Evolutionary conservation across 92 coral and sea anemone genomes (phyloP).

Genomic region (Actinostola sp.): DNA sequence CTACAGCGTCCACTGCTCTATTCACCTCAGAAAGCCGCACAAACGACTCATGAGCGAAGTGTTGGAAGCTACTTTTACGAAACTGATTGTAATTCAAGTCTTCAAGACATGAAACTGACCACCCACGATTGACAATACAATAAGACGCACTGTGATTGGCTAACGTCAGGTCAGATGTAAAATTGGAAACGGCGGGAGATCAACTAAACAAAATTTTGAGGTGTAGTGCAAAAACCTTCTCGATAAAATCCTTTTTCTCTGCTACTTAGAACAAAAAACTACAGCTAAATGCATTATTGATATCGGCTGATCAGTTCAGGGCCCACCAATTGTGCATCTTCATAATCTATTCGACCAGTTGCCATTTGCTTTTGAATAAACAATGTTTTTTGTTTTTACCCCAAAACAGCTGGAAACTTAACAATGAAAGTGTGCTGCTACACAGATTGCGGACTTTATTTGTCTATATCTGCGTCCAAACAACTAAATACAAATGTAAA

Average conservation of each 20-base stretch:
- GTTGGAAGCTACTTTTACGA: slow-evolving; percentile 34
- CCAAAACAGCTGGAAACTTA: slow-evolving; percentile 11
- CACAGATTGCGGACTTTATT: background rate
- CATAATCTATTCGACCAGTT: too few relatives aligned
- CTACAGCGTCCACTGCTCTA: too few relatives aligned
- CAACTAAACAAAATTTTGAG: slow-evolving; percentile 56
- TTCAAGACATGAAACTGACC: slow-evolving; percentile 81
- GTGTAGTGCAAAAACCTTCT: background rate
- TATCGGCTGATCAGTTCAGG: slow-evolving; percentile 7
- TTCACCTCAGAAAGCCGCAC: slow-evolving; percentile 51
- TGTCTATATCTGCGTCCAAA: background rate
- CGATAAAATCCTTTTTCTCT: slow-evolving; percentile 12
- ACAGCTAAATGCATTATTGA: slow-evolving; percentile 11
- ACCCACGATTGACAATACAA: slow-evolving; percentile 75
- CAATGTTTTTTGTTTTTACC: background rate
- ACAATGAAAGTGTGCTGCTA: background rate
- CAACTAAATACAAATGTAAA: background rate
- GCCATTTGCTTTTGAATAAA: background rate
- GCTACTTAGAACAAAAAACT: background rate
- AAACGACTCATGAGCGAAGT: slow-evolving; percentile 47
- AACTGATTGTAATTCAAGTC: slow-evolving; percentile 70
- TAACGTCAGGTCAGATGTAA: slow-evolving; percentile 55
- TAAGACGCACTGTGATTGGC: slow-evolving; percentile 62
- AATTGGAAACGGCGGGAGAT: slow-evolving; percentile 68
- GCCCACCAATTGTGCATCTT: too few relatives aligned